These are phyloP conservation scores for Agonopterix alstromeriana DNA, from an alignment of 2,888 invertebrate species.

Conservation along the genomic window DNA sequence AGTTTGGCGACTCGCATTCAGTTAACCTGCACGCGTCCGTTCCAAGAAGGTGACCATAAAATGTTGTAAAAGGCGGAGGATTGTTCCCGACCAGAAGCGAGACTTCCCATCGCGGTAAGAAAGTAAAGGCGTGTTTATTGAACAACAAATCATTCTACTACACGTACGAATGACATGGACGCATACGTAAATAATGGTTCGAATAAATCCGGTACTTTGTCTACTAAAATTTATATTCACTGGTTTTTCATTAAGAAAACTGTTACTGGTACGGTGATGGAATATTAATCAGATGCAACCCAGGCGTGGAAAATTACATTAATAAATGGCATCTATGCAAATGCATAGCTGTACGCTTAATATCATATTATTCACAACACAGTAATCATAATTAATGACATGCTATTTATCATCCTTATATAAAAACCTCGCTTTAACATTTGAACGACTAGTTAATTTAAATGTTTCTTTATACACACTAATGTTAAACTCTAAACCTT, in stretches of 20 bases:
- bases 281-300: conserved; percentile 28
- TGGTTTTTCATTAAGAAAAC: conserved; percentile 5
- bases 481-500: too few species aligned
- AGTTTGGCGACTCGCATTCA: conserved; percentile 2
- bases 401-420: background rate
- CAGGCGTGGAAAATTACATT: background rate
- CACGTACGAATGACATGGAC: conserved; percentile 19
- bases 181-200: conserved; percentile 11
- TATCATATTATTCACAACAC: background rate
- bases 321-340: background rate
- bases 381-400: background rate
- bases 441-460: background rate
- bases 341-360: background rate
- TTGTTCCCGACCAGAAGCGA: conserved; percentile 27
- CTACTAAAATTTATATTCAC: conserved; percentile 17
- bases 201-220: conserved; percentile 16
- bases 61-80: conserved; percentile 24
- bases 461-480: too few species aligned
- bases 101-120: conserved; percentile 20
- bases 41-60: conserved; percentile 33
- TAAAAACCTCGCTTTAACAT: background rate
- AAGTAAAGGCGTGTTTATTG: conserved; percentile 36
- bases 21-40: background rate
- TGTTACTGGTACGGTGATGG: conserved; percentile 6
- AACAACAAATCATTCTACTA: conserved; percentile 38